Base-by-base conservation (phyloP, 2,888 invertebrate genomes). In the Eutolmus rufibarbis region DNA sequence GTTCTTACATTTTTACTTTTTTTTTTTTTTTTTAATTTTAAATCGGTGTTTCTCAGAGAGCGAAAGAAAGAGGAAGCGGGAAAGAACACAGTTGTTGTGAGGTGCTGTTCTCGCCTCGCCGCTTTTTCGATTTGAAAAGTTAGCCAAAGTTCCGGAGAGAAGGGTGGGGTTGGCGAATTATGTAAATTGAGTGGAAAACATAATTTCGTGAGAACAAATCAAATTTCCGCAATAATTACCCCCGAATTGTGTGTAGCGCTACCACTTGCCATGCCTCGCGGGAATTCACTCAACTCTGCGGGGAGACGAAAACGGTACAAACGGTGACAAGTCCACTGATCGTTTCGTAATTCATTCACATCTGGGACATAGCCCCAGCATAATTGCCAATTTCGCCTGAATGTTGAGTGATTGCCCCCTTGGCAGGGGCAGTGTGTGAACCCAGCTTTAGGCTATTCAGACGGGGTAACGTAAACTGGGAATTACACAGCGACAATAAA, bases 91-190 rank as follows among this genome's bases (percentile, higher is more conserved):
- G 14, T 46, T 46, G 4, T 46, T 40, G 46, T 57, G 57, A 23
- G 5, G 9, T 9, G 9, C 23, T 14, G 46, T 57, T 7, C 9
- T 57, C 23, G 57, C n/a, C 40, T 40, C 40, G 40, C 12, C 40
- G 40, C 34, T 40, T 66, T 19, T 66, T 51, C 51, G 8, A 12
- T 66, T 23, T 12, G 66, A 66, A 66, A 66, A 66, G 12, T 66
- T 46, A 14, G 12, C 2, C 8, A 46, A 19, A 40, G 4, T 28
- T 8, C 28, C 9, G 12, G 28, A 28, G 19, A 19, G 12, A 51
- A 31, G 28, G 79, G 31, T 51, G 79, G 79, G 79, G 51, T 79
- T 79, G 51, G n/a, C 51, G 51, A 79, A 66, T 66, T 66, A 66
- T 66, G 66, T 66, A 66, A 66, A 66, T 66, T 66, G 66, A 66